Conservation (phyloP, 2,797 vertebrate species). For the Dendrocincla fuliginosa region DNA sequence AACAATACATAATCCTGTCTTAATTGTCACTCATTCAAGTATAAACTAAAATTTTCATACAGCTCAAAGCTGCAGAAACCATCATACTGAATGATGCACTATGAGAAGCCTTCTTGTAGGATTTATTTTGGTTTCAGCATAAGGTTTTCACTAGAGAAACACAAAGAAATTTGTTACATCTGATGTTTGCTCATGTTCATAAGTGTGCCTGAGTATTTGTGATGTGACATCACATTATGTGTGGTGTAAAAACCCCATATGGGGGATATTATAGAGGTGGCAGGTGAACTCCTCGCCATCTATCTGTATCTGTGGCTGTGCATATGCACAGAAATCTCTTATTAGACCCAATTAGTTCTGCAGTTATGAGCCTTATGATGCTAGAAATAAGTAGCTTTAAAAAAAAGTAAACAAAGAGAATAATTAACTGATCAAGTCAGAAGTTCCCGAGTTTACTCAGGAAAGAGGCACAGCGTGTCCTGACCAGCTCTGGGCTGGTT, state of each 20-base stretch:
- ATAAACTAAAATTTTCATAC: constrained; percentile 53
- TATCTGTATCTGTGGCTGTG: accelerated
- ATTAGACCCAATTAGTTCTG: neutral
- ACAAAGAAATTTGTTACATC: neutral
- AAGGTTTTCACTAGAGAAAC: neutral
- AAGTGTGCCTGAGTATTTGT: neutral
- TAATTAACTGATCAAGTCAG: neutral
- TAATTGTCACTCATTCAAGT: constrained; percentile 38
- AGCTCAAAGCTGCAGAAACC: constrained; percentile 14
- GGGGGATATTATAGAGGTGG: neutral
- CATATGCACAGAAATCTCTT: neutral
- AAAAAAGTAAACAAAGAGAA: neutral
- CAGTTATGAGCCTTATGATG: neutral
- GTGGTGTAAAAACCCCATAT: accelerated
- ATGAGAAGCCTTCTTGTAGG: neutral
- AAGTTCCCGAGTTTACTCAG: neutral
- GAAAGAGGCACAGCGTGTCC: neutral
- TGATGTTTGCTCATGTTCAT: neutral
- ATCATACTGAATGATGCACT: neutral
- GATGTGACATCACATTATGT: neutral
- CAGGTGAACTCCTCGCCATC: neutral
- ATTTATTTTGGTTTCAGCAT: neutral
- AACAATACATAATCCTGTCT: constrained; percentile 51
- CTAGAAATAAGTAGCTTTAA: neutral
- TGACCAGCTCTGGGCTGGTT: neutral